Evolutionary conservation across 2,888 invertebrate species (phyloP).

Genomic region (Elysia crispata): DNA sequence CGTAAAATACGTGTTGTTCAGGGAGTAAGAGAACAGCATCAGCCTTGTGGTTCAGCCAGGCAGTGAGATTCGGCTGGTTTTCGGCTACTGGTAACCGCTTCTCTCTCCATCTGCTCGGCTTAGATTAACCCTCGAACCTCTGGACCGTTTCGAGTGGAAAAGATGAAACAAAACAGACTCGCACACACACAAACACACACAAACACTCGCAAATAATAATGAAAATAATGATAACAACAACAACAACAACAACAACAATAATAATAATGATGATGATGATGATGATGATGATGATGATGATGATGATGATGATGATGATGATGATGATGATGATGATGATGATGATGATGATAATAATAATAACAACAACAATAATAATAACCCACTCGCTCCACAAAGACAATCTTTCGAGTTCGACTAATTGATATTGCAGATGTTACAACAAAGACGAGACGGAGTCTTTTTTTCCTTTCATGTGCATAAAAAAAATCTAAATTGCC

Average conservation of each 20-base stretch:
- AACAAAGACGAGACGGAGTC: background rate
- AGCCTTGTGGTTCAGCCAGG: too few species aligned
- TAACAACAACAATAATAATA: background rate
- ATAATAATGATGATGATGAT: background rate
- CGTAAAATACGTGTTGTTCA: too few species aligned
- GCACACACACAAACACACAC: background rate
- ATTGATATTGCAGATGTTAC: background rate
- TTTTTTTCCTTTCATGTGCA: too few species aligned
- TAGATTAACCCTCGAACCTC: too few species aligned
- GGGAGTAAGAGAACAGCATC: too few species aligned
- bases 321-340: slow-evolving; percentile 9
- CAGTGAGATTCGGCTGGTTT: too few species aligned
- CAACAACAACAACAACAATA: background rate
- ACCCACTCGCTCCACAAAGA: background rate
- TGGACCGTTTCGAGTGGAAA: too few species aligned
- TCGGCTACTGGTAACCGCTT: too few species aligned
- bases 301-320: slow-evolving; percentile 1
- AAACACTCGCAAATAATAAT: background rate
- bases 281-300: slow-evolving; percentile 4
- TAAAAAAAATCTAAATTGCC: too few species aligned
- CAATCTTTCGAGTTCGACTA: background rate
- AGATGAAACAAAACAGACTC: background rate
- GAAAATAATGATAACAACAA: background rate
- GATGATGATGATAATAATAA: background rate
- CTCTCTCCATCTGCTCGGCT: too few species aligned